Percentiles rank a stretch among this genome's conserved stretches.
Conservation (phyloP, 2,797 vertebrate genomes). For the Darevskia nairensis region DNA sequence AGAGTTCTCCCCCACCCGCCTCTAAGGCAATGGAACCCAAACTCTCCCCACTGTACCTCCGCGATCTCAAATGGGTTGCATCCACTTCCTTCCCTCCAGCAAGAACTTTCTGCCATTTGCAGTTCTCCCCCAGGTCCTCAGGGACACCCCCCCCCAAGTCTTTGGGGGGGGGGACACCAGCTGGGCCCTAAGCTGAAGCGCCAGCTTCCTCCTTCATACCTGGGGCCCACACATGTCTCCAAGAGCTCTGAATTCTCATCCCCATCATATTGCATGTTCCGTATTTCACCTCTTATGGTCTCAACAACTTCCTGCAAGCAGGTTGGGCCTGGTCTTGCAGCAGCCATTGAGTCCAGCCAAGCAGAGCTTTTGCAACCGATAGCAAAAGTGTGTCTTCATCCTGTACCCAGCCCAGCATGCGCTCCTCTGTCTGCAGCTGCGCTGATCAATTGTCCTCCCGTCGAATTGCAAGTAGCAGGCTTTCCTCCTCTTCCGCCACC, state of each 20-base stretch:
- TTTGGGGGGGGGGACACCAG: background rate
- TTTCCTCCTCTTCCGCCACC: background rate
- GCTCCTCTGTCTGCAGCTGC: background rate
- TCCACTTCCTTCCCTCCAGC: background rate
- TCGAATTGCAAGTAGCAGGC: no score
- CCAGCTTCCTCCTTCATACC: no score
- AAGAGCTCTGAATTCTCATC: background rate
- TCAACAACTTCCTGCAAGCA: background rate
- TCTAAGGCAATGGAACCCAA: background rate
- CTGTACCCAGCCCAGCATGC: background rate
- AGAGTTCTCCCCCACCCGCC: background rate
- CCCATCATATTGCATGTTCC: background rate
- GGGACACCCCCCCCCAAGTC: background rate
- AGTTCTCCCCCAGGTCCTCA: background rate
- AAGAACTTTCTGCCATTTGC: background rate
- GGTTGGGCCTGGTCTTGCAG: background rate
- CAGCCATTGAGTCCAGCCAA: no score
- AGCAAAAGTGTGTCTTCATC: background rate
- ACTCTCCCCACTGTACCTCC: background rate
- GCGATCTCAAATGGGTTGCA: background rate
- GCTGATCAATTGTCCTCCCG: fast-evolving
- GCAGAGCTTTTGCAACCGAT: background rate
- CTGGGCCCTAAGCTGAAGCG: background rate
- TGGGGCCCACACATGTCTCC: background rate
- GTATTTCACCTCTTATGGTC: no score